Evolutionary conservation across 1,140 invertebrate genomes (phyloP), one percentile per base, ranked within the genome.

Genomic region (Limonius californicus): DNA sequence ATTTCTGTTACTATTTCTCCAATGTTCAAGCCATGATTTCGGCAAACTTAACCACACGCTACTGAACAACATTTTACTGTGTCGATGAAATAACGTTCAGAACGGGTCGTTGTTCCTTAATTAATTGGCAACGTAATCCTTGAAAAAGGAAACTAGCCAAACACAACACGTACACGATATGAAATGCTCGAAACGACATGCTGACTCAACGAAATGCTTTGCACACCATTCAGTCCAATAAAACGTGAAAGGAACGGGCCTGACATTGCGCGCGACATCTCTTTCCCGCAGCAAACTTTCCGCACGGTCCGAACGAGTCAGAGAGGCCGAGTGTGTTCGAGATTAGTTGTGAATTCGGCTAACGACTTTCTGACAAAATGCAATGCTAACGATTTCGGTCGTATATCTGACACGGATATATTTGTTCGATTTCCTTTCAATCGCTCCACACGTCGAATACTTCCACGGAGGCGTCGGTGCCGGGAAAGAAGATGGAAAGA

Each of bases 281-380:
- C 45, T 50, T 21, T 50, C 45, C 16, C 3, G 4, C 4, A 12
- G 2, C 4, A 43, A 43, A 16, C 45, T 50, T 21, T 50, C 45
- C 4, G 1, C 16, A 21, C 16, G 4, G 8, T 18, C 45, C 1
- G 3, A 16, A 9, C 4, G 14, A 6, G n/a, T 3, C 45, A 14
- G 14, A 16, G 19, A 19, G 35, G 2, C 35, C 35, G n/a, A 39
- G 14, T 21, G 14, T 50, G 16, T 19, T 18, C 16, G 16, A 50
- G 14, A 18, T 21, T 50, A 21, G 19, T 18, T 11, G 8, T 2
- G 19, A 50, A 50, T 50, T 21, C 16, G n/a, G 9, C 45, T 18
- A 50, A 50, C 45, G 45, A 50, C 45, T 50, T 50, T 19, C 16
- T 14, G 45, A 50, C 45, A 50, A 50, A 50, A 50, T 50, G 45